phyloP scores from a whole-genome alignment of 1,140 invertebrate species.

The Stegodyphus mimosarum region DNA sequence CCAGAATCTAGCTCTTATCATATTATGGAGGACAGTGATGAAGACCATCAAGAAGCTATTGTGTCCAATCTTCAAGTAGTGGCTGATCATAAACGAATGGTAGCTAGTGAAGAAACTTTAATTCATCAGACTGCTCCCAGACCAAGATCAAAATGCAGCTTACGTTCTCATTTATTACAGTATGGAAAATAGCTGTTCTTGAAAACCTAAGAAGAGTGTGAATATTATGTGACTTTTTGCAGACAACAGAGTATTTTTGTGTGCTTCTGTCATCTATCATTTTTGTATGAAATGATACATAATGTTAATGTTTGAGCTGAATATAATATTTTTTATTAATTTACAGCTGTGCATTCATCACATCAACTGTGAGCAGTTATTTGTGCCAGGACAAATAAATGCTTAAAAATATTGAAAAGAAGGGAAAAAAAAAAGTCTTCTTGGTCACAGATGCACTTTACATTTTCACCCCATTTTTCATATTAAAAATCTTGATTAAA shows the following conservation, averaged over 20 bases:
- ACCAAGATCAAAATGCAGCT: slow-evolving; percentile 56
- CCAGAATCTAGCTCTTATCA: slow-evolving; percentile 46
- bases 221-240: slow-evolving; percentile 16
- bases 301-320: slow-evolving; percentile 31
- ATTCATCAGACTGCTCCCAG: slow-evolving; percentile 16
- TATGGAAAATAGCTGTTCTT: slow-evolving; percentile 28
- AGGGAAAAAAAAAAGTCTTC: too few species aligned
- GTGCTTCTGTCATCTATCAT: slow-evolving; percentile 37
- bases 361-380: neutral
- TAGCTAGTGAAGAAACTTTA: slow-evolving; percentile 46
- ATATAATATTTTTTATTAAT: slow-evolving; percentile 49
- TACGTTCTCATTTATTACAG: slow-evolving; percentile 59
- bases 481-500: too few species aligned
- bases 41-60: slow-evolving; percentile 29
- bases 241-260: slow-evolving; percentile 49
- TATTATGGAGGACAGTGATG: slow-evolving; percentile 42
- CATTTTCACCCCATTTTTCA: too few species aligned
- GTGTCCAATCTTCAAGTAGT: slow-evolving; percentile 42
- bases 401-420: too few species aligned
- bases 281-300: slow-evolving; percentile 53
- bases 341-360: slow-evolving; percentile 9
- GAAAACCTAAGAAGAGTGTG: neutral
- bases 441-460: too few species aligned
- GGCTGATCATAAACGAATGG: slow-evolving; percentile 39
- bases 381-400: too few species aligned